phyloP scores from a whole-genome alignment of 2,888 invertebrate genomes.

The Rhingia campestris region DNA sequence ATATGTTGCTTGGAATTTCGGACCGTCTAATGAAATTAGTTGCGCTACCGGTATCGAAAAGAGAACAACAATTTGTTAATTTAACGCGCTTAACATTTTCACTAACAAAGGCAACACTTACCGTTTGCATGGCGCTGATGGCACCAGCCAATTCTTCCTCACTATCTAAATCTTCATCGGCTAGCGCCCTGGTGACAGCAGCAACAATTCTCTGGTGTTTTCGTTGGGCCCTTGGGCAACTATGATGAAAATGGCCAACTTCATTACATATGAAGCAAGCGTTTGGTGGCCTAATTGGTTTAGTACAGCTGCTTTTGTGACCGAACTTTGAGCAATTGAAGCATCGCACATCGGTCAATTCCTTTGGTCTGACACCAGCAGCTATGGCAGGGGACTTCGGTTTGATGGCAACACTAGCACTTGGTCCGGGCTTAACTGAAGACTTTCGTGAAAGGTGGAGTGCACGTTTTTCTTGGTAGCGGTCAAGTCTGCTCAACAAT shows the following conservation, averaged over 20 bases:
- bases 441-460: neutral
- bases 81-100: no score
- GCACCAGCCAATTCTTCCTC: constrained; percentile 33
- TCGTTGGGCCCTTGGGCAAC: constrained; percentile 28
- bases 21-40: no score
- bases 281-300: constrained; percentile 17
- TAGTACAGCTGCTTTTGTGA: constrained; percentile 38
- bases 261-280: constrained; percentile 38
- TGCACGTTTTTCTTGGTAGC: constrained; percentile 32
- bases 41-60: no score
- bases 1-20: neutral
- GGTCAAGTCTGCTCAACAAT: constrained; percentile 21
- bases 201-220: constrained; percentile 41
- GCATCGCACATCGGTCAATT: constrained; percentile 28
- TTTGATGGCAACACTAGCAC: neutral
- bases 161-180: constrained; percentile 7
- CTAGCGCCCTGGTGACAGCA: constrained; percentile 24
- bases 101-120: constrained; percentile 30
- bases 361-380: neutral
- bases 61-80: no score
- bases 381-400: neutral
- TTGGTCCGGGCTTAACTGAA: neutral
- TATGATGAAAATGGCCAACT: constrained; percentile 16
- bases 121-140: constrained; percentile 35
- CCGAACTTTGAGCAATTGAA: constrained; percentile 55